These are phyloP conservation scores for Notechis scutatus DNA, from an alignment of 2,113 vertebrate genomes.

Conservation along the genomic window DNA sequence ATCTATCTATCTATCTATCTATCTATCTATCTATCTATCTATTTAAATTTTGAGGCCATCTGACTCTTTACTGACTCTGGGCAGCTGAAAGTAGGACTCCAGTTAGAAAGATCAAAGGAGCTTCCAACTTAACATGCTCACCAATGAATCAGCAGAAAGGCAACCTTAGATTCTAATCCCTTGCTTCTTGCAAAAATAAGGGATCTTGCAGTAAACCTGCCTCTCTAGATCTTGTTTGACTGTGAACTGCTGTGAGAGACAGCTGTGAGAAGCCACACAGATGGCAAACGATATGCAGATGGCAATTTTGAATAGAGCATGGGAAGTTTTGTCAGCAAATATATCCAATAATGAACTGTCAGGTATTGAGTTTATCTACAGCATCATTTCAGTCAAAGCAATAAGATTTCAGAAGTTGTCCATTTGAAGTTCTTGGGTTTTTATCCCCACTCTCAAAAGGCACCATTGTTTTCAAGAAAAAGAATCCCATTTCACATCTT, in stretches of 20 bases:
- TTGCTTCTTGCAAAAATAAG: background rate
- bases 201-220: background rate
- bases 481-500: conserved; percentile 47
- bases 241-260: background rate
- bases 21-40: background rate
- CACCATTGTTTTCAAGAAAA: conserved; percentile 56
- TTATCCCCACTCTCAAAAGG: conserved; percentile 12
- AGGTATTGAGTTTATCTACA: background rate
- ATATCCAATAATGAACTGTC: conserved; percentile 21
- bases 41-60: background rate
- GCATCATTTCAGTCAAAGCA: conserved; percentile 20
- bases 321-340: conserved; percentile 32
- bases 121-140: background rate
- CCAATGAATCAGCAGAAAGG: background rate
- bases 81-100: background rate
- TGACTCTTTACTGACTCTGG: background rate
- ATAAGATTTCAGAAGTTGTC: conserved; percentile 32
- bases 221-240: background rate
- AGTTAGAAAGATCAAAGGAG: background rate
- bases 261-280: conserved; percentile 20
- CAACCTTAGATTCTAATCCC: background rate
- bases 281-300: background rate
- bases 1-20: too few species aligned
- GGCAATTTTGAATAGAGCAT: background rate
- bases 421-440: conserved; percentile 40